Percentiles rank a stretch among this genome's conserved stretches.
Conservation (phyloP, 2,888 invertebrate species). For the Eurytoma californica region DNA sequence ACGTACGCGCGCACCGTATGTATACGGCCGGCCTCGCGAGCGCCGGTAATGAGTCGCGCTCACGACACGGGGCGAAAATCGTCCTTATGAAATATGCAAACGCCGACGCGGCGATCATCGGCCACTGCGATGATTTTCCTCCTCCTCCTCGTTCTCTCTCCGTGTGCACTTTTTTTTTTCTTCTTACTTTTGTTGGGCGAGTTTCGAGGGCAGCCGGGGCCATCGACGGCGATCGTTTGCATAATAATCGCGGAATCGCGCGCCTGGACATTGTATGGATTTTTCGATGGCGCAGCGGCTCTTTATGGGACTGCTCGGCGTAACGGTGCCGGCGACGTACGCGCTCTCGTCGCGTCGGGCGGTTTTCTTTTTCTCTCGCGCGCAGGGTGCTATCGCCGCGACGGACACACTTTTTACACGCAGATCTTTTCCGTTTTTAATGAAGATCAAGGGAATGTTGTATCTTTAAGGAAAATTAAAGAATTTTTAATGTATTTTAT, state of each 20-base stretch:
- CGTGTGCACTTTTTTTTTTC: not conserved
- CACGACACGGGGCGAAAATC: conserved; percentile 45
- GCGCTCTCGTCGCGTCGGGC: no score
- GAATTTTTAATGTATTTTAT: no score
- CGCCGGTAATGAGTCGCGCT: conserved; percentile 44
- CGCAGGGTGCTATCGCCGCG: no score
- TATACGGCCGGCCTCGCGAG: not conserved
- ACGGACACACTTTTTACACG: no score
- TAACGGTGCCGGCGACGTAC: no score
- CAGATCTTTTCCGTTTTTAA: no score
- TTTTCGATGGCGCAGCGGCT: not conserved
- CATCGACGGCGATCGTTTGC: conserved; percentile 26
- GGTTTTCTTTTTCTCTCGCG: no score
- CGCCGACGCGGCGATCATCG: not conserved
- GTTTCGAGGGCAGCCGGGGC: not conserved
- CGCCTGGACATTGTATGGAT: not conserved
- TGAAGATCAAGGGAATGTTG: no score
- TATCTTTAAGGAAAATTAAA: no score
- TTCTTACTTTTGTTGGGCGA: not conserved
- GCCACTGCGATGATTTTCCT: not conserved
- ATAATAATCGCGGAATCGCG: conserved; percentile 6
- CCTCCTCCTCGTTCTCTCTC: not conserved
- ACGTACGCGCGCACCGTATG: not conserved
- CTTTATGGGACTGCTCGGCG: no score
- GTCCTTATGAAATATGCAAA: conserved; percentile 53